A percentile compares a stretch with the other conserved stretches of the same genome.
Evolutionary conservation across 1,140 invertebrate species (phyloP).

Genomic region (Zaprionus tsacasi): DNA sequence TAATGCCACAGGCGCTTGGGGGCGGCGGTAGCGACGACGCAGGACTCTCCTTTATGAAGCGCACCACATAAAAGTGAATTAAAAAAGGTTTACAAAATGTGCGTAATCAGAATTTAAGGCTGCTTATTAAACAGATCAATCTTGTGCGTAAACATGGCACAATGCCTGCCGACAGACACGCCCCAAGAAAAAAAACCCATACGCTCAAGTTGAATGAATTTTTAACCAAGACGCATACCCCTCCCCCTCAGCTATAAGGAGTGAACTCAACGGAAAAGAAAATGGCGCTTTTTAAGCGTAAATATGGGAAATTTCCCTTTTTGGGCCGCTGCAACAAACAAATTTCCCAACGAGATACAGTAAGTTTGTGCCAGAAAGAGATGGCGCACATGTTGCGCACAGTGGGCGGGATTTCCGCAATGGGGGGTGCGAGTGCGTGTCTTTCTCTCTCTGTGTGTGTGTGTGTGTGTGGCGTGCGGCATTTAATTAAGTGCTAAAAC

Average conservation of each 20-base stretch:
- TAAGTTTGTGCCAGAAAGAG: conserved; percentile 55
- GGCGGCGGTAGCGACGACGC: too few species aligned
- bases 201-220: conserved; percentile 34
- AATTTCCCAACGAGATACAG: conserved; percentile 53
- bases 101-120: conserved; percentile 54
- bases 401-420: conserved; percentile 69
- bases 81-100: conserved; percentile 60
- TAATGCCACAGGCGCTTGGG: conserved; percentile 6
- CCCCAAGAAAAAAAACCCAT: conserved; percentile 2
- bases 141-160: conserved; percentile 42
- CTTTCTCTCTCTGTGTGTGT: conserved; percentile 10
- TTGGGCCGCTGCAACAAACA: conserved; percentile 8
- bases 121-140: conserved; percentile 78
- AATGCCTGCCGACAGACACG: conserved; percentile 25
- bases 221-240: conserved; percentile 17
- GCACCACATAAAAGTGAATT: conserved; percentile 48
- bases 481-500: conserved; percentile 76
- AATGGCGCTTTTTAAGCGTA: conserved; percentile 53
- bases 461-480: conserved; percentile 29
- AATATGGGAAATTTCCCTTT: conserved; percentile 61
- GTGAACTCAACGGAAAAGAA: conserved; percentile 49
- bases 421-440: neutral
- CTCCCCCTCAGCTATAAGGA: too few species aligned
- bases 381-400: conserved; percentile 51
- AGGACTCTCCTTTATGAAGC: conserved; percentile 13